These are phyloP conservation scores for Chaetogeoica ovagalla DNA, from an alignment of 2,888 invertebrate species.

Conservation along the genomic window DNA sequence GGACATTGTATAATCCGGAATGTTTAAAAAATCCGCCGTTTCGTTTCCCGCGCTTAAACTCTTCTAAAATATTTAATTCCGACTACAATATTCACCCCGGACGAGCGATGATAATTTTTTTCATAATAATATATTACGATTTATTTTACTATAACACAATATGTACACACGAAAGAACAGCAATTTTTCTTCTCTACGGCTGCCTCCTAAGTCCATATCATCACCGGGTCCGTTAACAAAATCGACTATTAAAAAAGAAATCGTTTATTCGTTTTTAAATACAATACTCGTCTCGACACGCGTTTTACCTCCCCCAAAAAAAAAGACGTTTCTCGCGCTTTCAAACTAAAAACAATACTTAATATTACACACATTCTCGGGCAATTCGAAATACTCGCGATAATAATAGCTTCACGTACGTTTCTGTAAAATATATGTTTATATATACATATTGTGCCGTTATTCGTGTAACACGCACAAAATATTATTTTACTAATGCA, in stretches of 20 bases:
- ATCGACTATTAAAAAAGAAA: background rate
- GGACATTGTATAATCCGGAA: no score
- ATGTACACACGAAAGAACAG: background rate
- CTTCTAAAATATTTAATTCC: no score
- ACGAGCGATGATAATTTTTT: background rate
- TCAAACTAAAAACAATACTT: slow-evolving; percentile 11
- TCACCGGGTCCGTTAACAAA: background rate
- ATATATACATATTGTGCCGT: no score
- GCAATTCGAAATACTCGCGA: background rate
- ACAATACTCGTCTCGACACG: no score
- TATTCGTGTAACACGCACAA: no score
- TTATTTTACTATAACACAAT: background rate
- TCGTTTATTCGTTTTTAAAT: slow-evolving; percentile 6
- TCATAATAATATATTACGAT: background rate
- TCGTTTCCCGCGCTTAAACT: no score
- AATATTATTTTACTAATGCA: no score
- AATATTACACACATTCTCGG: no score
- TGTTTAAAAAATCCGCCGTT: no score
- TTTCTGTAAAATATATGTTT: no score
- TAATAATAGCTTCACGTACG: background rate
- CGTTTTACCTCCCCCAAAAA: no score
- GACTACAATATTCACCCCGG: no score
- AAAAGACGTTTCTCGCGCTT: background rate
- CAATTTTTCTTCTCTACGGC: background rate
- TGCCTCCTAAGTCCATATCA: background rate